These are phyloP conservation scores for Ammodytes dubius DNA, from an alignment of 2,113 vertebrate genomes.

Conservation along the genomic window DNA sequence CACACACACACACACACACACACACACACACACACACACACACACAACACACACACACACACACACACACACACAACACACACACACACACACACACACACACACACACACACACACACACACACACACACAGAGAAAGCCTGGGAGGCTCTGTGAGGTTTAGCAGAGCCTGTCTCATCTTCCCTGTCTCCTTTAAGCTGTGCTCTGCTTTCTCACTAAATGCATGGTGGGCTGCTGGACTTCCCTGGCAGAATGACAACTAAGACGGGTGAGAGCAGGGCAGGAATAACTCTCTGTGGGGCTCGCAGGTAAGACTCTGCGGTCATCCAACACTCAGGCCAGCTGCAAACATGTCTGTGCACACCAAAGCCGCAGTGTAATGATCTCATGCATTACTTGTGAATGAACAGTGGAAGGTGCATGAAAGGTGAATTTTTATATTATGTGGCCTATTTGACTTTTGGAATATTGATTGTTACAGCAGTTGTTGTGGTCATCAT, in stretches of 20 bases:
- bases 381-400: slow-evolving; percentile 48
- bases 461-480: slow-evolving; percentile 29
- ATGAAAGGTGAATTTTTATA: slow-evolving; percentile 21
- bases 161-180: slow-evolving; percentile 73
- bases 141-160: slow-evolving; percentile 66
- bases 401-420: slow-evolving; percentile 10
- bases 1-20: no score
- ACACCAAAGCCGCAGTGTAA: slow-evolving; percentile 28
- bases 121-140: slow-evolving; percentile 32
- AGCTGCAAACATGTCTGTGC: slow-evolving; percentile 16
- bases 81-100: not conserved
- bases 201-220: slow-evolving; percentile 74
- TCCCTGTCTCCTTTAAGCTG: slow-evolving; percentile 72
- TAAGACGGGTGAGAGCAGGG: slow-evolving; percentile 50
- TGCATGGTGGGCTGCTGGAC: slow-evolving; percentile 60
- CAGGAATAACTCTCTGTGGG: slow-evolving; percentile 45
- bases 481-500: slow-evolving; percentile 26
- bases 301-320: slow-evolving; percentile 40
- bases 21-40: not conserved
- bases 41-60: not conserved
- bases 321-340: slow-evolving; percentile 17
- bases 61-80: not conserved
- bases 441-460: slow-evolving; percentile 23
- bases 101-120: not conserved
- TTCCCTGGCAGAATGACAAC: slow-evolving; percentile 66